Conservation (phyloP, 35 echinoderm and acorn worm species). For the Heliocidaris erythrogramma region DNA sequence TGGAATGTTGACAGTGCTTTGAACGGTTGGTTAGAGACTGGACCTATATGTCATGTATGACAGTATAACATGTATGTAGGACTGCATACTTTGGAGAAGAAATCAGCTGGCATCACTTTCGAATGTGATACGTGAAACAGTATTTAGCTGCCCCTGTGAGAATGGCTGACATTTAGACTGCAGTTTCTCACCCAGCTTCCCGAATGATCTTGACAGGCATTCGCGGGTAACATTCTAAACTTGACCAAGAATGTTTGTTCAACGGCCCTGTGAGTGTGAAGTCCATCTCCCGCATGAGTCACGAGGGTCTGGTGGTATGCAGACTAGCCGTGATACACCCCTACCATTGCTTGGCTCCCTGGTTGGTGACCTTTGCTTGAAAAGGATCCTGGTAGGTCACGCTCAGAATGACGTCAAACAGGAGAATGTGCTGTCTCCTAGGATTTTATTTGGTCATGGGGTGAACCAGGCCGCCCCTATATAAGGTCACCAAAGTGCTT, state of each 20-base stretch:
- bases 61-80: too few species aligned
- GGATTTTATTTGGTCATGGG: slow-evolving; percentile 25
- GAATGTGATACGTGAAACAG: too few species aligned
- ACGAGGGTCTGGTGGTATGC: neutral
- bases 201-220: neutral
- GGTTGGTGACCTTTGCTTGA: neutral
- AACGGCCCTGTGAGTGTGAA: neutral
- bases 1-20: too few species aligned
- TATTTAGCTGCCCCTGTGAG: neutral
- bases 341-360: neutral
- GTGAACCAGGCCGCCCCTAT: neutral
- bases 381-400: neutral
- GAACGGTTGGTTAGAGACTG: too few species aligned
- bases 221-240: neutral
- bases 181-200: neutral
- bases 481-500: neutral
- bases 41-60: too few species aligned
- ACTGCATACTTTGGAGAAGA: too few species aligned
- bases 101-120: too few species aligned
- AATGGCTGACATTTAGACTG: neutral
- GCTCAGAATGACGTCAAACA: slow-evolving; percentile 26
- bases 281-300: neutral
- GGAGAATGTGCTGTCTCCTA: neutral
- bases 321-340: neutral
- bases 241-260: neutral